phyloP scores from a whole-genome alignment of 2,113 vertebrate genomes.

The Microtus oregoni region DNA sequence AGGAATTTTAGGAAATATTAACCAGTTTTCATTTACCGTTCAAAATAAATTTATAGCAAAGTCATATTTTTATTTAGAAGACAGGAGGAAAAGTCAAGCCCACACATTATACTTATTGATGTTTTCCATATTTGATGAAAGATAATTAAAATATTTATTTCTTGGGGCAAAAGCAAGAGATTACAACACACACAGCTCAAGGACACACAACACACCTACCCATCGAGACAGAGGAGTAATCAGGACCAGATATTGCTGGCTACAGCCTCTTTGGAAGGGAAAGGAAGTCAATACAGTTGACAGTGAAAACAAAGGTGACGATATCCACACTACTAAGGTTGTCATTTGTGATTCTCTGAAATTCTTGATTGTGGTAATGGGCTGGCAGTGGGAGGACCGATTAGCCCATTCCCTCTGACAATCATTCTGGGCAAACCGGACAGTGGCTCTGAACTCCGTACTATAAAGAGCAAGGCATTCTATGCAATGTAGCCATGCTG shows the following conservation, averaged over 20 bases:
- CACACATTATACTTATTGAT: not conserved
- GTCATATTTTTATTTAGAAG: not conserved
- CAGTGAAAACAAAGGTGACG: not conserved
- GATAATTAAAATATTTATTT: not conserved
- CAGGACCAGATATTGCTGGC: too few species aligned
- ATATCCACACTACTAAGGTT: not conserved
- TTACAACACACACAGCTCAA: not conserved
- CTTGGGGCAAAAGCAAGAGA: not conserved
- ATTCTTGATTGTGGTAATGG: not conserved
- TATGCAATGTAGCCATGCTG: not conserved
- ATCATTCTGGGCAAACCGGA: not conserved
- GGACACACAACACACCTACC: not conserved
- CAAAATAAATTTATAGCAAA: conserved; percentile 22
- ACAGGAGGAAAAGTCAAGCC: not conserved
- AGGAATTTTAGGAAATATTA: not conserved
- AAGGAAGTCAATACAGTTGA: not conserved
- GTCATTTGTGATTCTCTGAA: not conserved
- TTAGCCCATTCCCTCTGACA: not conserved
- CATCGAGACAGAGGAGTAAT: too few species aligned
- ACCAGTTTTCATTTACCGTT: not conserved
- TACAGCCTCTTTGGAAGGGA: not conserved
- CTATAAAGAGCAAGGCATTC: not conserved
- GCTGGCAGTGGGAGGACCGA: too few species aligned
- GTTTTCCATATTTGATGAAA: conserved; percentile 2
- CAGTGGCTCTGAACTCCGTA: not conserved